Base-by-base conservation (phyloP, 2,888 invertebrate genomes). In the Cheilosia vernalis region DNA sequence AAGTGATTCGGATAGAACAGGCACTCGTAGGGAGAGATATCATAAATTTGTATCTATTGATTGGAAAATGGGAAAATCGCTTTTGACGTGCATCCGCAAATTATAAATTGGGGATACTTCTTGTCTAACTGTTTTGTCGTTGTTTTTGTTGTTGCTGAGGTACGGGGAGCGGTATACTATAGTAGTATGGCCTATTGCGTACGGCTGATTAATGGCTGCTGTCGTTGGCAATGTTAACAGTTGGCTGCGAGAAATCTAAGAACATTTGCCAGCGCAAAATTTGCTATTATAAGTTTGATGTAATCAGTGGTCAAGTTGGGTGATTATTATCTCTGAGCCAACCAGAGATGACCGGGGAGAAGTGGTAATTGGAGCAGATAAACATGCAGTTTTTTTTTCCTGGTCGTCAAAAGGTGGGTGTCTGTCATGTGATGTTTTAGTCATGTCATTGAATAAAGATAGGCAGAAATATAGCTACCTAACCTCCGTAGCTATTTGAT, bases 61-160 rank as follows among this genome's bases (percentile, higher is more conserved):
- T 84, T 79, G 79, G 84, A 84, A 84, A 84, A 84, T 84, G 69
- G 42, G 79, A 79, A 84, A 84, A 84, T 84, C 79, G 84, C 60
- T 79, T 70, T 53, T 79, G 84, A 84, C 74, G 64, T 84, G 64
- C 64, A 58, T 51, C 60, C 51, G 79, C 64, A 60, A 74, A 74
- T 79, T 84, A 64, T 84, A 73, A 84, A 79, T 79, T 78, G 51
- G 64, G 58, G 27, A 58, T 81, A 64, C 40, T 21, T 40, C 51
- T 51, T 51, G 47, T 49, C 21, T 61, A n/a, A 37, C 40, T 27
- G 30, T 19, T 33, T 49, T 15, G 21, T 21, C 21, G 2, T 24
- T 60, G 24, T 40, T 19, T 19, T 27, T 24, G 64, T 37, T 24
- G 44, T 10, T 44, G 30, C 17, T 42, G 40, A 27, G 42, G 30